phyloP scores from a whole-genome alignment of 2,888 invertebrate genomes.

The Empis livida region DNA sequence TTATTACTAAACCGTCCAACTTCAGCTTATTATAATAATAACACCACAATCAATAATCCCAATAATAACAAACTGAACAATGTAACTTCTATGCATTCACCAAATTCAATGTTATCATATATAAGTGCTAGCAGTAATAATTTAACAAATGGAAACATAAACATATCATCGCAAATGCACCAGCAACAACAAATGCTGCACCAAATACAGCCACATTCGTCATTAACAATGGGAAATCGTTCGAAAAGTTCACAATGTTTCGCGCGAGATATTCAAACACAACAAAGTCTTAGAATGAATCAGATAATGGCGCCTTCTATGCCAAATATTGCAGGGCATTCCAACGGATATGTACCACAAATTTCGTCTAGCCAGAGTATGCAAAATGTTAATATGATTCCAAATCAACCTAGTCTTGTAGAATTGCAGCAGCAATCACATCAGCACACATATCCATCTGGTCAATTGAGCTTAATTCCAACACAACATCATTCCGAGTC shows the following conservation, averaged over 20 bases:
- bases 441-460: conserved; percentile 14
- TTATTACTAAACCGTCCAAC: conserved; percentile 29
- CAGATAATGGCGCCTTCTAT: conserved; percentile 37
- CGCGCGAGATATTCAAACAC: conserved; percentile 23
- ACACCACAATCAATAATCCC: conserved; percentile 13
- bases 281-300: conserved; percentile 30
- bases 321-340: conserved; percentile 33
- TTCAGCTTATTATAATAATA: conserved; percentile 34
- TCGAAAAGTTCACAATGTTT: conserved; percentile 27
- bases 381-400: conserved; percentile 33
- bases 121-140: conserved; percentile 29
- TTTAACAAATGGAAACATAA: conserved; percentile 21
- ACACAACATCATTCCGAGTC: background rate
- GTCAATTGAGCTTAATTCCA: background rate
- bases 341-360: conserved; percentile 17
- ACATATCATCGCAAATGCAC: conserved; percentile 11
- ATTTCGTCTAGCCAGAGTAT: conserved; percentile 34
- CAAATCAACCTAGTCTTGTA: conserved; percentile 6
- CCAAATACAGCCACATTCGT: conserved; percentile 20
- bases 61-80: conserved; percentile 11
- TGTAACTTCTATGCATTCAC: conserved; percentile 22
- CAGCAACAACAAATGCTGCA: conserved; percentile 18
- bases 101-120: conserved; percentile 24
- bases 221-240: conserved; percentile 25
- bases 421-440: conserved; percentile 12